Conservation (phyloP, 2,113 vertebrate species). For the Podilymbus podiceps region DNA sequence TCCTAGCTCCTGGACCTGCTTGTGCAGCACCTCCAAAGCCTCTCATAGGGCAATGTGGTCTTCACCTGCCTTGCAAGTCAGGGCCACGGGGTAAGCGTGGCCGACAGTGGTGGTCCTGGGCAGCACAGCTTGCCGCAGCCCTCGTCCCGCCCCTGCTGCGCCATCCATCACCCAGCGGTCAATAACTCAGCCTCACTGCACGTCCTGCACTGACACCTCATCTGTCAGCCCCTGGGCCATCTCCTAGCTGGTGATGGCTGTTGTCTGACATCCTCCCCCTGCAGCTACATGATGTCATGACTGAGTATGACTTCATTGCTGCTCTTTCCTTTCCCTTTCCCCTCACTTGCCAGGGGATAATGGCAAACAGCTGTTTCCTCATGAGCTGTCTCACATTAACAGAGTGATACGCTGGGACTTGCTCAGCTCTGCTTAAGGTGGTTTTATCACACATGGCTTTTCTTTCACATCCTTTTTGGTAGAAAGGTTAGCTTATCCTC, state of each 20-base stretch:
- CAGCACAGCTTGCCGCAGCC: neutral
- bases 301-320: neutral
- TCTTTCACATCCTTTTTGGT: neutral
- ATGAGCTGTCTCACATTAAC: neutral
- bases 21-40: neutral
- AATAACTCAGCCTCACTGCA: neutral
- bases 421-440: neutral
- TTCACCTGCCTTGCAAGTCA: neutral
- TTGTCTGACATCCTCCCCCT: neutral
- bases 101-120: neutral
- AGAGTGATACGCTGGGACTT: fast-evolving
- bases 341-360: neutral
- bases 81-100: fast-evolving
- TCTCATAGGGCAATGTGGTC: neutral
- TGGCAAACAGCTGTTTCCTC: neutral
- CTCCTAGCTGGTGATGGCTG: neutral
- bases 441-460: fast-evolving
- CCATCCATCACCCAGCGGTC: neutral
- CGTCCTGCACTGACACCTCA: neutral
- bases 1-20: neutral
- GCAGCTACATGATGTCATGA: neutral
- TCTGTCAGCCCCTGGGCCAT: neutral
- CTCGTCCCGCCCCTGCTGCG: neutral
- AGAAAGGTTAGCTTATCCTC: neutral
- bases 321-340: neutral